Evolutionary conservation across 2,888 invertebrate species (phyloP), one percentile per base, ranked within the genome.

Genomic region (Crepidodera aurea): DNA sequence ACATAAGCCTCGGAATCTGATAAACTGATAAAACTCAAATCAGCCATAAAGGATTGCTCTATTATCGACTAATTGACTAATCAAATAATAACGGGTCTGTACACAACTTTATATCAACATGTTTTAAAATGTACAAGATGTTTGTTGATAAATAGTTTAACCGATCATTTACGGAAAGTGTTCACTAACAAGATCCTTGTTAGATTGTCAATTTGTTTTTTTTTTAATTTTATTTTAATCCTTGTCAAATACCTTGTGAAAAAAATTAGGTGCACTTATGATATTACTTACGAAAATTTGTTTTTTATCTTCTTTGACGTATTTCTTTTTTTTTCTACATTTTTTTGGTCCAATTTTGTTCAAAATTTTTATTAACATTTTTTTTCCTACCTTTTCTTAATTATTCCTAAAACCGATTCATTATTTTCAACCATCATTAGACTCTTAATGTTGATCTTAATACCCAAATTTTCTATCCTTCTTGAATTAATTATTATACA

Each of bases 401-500:
- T n/a, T n/a, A n/a, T n/a, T n/a, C n/a, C n/a, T n/a, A n/a, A n/a
- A n/a, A 7, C 32, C 8, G 32, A 32, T 32, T 32, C 32, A 32
- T 32, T 32, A 4, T 2, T 32, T 32, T n/a, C 10, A 10, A 32
- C 8, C 32, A 32, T 32, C 32, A 32, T 32, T 32, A 37, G 22
- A 51, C 37, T 22, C 44, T 44, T 44, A 46, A 46, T 46, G 2
- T 25, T 13, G 27, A 22, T 46, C 25, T 46, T 25, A 40, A 18
- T 15, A 25, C 39, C 39, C 8, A 27, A 53, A 40, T 39, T 53
- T 40, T 8, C 16, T 25, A n/a, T 40, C 13, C 32, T 18, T 19
- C 27, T 12, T 8, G 15, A 53, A 53, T 53, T 53, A 40, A 53
- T 53, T 53, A 40, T 53, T 40, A 53, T 53, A 40, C 40, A 53